Percentiles rank a stretch among this genome's conserved stretches.
phyloP scores from a whole-genome alignment of 2,888 invertebrate genomes.

The Aquatica leii region DNA sequence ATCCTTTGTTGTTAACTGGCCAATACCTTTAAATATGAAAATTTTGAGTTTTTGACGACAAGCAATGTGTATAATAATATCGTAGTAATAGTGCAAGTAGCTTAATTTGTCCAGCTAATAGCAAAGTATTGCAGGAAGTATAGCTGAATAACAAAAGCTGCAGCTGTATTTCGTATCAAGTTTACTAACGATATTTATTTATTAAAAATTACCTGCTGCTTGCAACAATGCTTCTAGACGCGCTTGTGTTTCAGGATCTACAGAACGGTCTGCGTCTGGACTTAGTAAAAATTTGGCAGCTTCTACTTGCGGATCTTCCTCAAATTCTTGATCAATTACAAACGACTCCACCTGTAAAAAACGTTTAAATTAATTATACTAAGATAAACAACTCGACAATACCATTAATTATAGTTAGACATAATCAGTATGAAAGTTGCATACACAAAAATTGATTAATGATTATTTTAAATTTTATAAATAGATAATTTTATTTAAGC shows the following conservation, averaged over 20 bases:
- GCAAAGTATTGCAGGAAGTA: slow-evolving; percentile 13
- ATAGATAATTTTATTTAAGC: too few relatives aligned
- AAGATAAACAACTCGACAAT: too few relatives aligned
- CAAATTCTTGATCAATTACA: slow-evolving; percentile 73
- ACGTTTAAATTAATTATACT: not conserved
- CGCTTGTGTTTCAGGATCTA: slow-evolving; percentile 88
- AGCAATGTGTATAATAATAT: slow-evolving; percentile 13
- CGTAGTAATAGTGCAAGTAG: not conserved
- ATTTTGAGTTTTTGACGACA: slow-evolving; percentile 23
- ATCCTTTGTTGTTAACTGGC: slow-evolving; percentile 81
- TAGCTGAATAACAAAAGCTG: not conserved
- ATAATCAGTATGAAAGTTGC: too few relatives aligned
- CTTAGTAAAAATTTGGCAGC: slow-evolving; percentile 71
- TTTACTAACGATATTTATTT: too few relatives aligned
- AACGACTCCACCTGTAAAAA: slow-evolving; percentile 73
- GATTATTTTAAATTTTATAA: too few relatives aligned
- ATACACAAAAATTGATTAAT: too few relatives aligned
- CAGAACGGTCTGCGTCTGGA: slow-evolving; percentile 71
- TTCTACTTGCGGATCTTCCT: slow-evolving; percentile 69
- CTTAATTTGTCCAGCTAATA: slow-evolving; percentile 10
- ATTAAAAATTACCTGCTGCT: slow-evolving; percentile 74
- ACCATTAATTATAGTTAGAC: too few relatives aligned
- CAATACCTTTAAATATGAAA: slow-evolving; percentile 69
- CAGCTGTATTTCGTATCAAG: too few relatives aligned
- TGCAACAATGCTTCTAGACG: slow-evolving; percentile 92